A percentile compares a stretch with the other conserved stretches of the same genome.
phyloP scores from a whole-genome alignment of 2,113 vertebrate genomes.

The Zingel zingel region DNA sequence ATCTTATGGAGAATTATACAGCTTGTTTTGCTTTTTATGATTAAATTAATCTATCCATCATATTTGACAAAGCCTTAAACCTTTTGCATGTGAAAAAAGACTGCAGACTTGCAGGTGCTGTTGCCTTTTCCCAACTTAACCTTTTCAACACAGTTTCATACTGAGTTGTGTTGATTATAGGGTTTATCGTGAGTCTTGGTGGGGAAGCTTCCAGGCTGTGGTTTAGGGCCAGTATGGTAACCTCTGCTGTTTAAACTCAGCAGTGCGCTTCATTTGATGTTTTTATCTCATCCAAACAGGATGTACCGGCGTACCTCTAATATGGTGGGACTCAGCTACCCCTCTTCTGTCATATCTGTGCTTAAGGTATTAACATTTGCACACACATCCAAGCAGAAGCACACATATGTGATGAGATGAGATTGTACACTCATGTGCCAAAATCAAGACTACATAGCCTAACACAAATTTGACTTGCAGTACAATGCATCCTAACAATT shows the following conservation, averaged over 20 bases:
- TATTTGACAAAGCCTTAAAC: constrained; percentile 17
- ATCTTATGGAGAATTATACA: constrained; percentile 18
- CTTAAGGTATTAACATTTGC: constrained; percentile 90
- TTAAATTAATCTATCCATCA: neutral
- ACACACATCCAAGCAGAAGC: constrained; percentile 37
- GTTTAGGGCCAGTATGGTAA: constrained; percentile 27
- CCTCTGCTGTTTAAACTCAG: constrained; percentile 58
- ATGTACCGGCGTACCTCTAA: constrained; percentile 99
- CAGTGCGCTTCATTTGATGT: constrained; percentile 66
- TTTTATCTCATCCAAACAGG: constrained; percentile 86
- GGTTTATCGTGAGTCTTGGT: constrained; percentile 28
- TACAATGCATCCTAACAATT: neutral
- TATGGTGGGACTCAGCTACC: constrained; percentile 98
- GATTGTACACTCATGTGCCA: constrained; percentile 1
- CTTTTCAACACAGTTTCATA: constrained; percentile 27
- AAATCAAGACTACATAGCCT: neutral
- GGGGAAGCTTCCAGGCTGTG: constrained; percentile 45
- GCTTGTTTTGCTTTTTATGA: constrained; percentile 20
- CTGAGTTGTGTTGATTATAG: constrained; percentile 31
- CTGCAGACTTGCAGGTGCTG: neutral
- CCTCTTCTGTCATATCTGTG: constrained; percentile 93
- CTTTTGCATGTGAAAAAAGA: constrained; percentile 8
- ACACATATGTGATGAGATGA: constrained; percentile 7
- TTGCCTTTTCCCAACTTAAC: constrained; percentile 3
- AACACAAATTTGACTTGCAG: neutral